Conservation (phyloP, 2,113 vertebrate genomes). For the Heliornis fulica region DNA sequence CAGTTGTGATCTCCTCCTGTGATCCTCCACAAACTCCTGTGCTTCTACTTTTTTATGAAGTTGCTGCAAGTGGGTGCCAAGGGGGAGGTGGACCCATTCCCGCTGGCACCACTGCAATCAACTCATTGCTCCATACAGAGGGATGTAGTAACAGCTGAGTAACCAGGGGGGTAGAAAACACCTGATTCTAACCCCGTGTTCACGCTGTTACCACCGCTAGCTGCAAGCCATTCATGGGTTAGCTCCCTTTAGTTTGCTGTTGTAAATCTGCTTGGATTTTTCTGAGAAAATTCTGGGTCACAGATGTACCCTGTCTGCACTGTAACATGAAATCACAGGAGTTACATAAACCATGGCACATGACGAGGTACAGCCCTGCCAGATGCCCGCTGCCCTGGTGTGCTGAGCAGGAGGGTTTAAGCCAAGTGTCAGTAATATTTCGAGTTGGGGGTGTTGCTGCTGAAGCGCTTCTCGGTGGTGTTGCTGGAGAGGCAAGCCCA, state of each 20-base stretch:
- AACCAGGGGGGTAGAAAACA: not conserved
- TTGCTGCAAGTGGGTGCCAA: not conserved
- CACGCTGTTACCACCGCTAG: not conserved
- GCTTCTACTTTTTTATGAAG: not conserved
- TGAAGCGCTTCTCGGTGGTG: not conserved
- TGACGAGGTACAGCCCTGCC: not conserved
- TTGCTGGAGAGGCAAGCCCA: not conserved
- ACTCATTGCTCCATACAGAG: accelerated
- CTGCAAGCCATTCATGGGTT: not conserved
- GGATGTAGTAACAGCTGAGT: not conserved
- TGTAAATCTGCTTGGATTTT: not conserved
- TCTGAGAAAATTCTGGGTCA: not conserved
- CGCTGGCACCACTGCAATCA: not conserved
- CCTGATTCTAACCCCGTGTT: not conserved
- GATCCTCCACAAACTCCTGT: accelerated
- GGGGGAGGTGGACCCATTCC: not conserved
- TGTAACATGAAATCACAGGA: not conserved
- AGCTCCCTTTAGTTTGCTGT: not conserved
- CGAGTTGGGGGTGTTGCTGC: not conserved
- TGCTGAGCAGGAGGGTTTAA: not conserved
- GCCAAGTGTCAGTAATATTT: not conserved
- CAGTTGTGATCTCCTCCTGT: not conserved
- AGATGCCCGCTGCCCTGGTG: not conserved
- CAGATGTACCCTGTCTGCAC: not conserved
- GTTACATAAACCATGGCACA: not conserved